Percentiles rank a stretch among this genome's conserved stretches.
Conservation (phyloP, 1,140 invertebrate species). For the Lethrus apterus region DNA sequence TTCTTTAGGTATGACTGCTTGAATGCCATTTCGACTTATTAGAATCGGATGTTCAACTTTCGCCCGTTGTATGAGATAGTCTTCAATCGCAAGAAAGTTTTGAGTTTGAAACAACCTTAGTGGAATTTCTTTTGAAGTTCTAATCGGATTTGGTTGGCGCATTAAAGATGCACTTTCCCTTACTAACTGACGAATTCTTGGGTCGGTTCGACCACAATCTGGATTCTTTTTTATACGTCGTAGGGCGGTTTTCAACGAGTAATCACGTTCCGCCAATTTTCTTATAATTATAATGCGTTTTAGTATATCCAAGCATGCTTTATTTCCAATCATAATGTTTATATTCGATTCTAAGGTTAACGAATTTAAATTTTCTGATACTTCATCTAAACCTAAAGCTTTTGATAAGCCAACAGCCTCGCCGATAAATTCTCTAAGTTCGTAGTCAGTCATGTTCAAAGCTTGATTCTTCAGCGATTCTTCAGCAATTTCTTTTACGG, state of each 20-base stretch:
- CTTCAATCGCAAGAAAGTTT: conserved; percentile 67
- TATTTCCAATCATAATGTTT: conserved; percentile 57
- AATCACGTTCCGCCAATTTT: conserved; percentile 60
- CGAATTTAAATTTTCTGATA: conserved; percentile 26
- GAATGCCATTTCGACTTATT: conserved; percentile 67
- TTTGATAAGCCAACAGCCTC: conserved; percentile 65
- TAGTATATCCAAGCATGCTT: conserved; percentile 58
- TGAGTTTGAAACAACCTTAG: conserved; percentile 54
- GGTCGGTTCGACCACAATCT: conserved; percentile 57
- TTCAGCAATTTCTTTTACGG: conserved; percentile 24
- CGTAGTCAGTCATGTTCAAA: conserved; percentile 44
- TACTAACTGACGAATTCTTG: conserved; percentile 58
- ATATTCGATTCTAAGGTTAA: conserved; percentile 50
- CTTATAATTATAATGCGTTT: conserved; percentile 63
- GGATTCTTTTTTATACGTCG: conserved; percentile 56
- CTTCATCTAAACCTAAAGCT: conserved; percentile 48
- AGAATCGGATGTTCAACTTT: conserved; percentile 55
- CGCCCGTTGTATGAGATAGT: conserved; percentile 57
- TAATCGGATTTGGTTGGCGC: conserved; percentile 33
- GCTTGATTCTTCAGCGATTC: conserved; percentile 21
- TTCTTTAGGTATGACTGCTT: conserved; percentile 69
- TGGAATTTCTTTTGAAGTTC: conserved; percentile 60
- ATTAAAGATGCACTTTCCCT: conserved; percentile 62
- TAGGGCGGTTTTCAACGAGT: conserved; percentile 52
- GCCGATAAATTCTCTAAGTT: conserved; percentile 43